Percentiles rank a stretch among this genome's conserved stretches.
Conservation (phyloP, 2,113 vertebrate species). For the Brachyhypopomus gauderio region DNA sequence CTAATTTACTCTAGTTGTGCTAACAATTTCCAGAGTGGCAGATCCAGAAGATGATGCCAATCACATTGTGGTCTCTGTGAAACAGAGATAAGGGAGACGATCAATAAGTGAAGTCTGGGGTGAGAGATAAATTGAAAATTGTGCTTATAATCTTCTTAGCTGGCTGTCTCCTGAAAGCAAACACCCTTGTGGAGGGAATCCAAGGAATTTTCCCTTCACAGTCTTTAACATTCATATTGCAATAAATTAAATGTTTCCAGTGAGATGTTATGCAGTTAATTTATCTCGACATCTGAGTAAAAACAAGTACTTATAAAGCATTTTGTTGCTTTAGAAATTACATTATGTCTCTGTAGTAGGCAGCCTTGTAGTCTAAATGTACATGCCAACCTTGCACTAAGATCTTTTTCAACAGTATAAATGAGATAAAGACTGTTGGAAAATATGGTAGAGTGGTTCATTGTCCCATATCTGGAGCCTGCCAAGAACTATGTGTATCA, state of each 20-base stretch:
- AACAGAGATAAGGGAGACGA: slow-evolving; percentile 78
- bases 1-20: slow-evolving; percentile 53
- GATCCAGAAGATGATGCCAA: slow-evolving; percentile 66
- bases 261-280: slow-evolving; percentile 58
- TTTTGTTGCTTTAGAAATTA: not conserved
- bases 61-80: slow-evolving; percentile 72
- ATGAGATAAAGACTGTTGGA: too few species aligned
- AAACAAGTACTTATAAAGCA: slow-evolving; percentile 53
- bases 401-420: too few species aligned
- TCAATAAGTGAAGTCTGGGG: slow-evolving; percentile 69
- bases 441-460: too few species aligned
- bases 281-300: slow-evolving; percentile 38
- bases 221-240: slow-evolving; percentile 62
- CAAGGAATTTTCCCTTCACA: slow-evolving; percentile 66
- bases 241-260: slow-evolving; percentile 62
- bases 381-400: too few species aligned
- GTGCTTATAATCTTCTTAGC: slow-evolving; percentile 78
- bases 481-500: too few species aligned
- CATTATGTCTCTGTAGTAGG: too few species aligned
- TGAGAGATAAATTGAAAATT: slow-evolving; percentile 78
- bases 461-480: too few species aligned
- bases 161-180: slow-evolving; percentile 73
- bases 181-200: slow-evolving; percentile 70
- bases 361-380: too few species aligned
- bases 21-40: slow-evolving; percentile 61